Conservation (phyloP, 2,888 invertebrate genomes). For the Drosophila quasianomalipes region DNA sequence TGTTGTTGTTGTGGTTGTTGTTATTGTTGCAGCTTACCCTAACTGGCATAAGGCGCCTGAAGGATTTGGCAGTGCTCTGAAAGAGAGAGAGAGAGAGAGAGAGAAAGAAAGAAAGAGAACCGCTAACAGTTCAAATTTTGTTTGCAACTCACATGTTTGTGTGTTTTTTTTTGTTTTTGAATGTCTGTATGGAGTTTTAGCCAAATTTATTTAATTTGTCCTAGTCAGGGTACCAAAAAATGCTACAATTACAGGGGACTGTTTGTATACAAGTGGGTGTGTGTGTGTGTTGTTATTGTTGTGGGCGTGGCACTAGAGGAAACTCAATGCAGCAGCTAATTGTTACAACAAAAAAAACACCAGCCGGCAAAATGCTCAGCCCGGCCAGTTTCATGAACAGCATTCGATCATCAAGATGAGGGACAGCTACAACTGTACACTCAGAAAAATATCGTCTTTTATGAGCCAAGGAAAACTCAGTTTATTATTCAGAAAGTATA, state of each 20-base stretch:
- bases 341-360: slow-evolving; percentile 9
- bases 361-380: slow-evolving; percentile 1
- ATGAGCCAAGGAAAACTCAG: background rate
- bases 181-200: slow-evolving; percentile 48
- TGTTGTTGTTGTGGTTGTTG: slow-evolving; percentile 48
- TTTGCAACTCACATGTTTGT: slow-evolving; percentile 40
- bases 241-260: slow-evolving; percentile 40
- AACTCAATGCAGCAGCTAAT: slow-evolving; percentile 51
- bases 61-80: slow-evolving; percentile 79
- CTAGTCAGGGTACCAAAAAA: slow-evolving; percentile 48
- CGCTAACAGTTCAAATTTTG: slow-evolving; percentile 71
- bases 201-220: slow-evolving; percentile 52
- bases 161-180: slow-evolving; percentile 6
- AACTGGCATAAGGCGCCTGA: slow-evolving; percentile 84
- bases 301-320: slow-evolving; percentile 32
- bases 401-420: slow-evolving; percentile 26
- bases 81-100: slow-evolving; percentile 78
- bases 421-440: slow-evolving; percentile 5
- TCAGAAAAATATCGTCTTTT: background rate
- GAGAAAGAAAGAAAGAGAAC: slow-evolving; percentile 67
- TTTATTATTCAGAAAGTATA: background rate
- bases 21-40: slow-evolving; percentile 81
- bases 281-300: slow-evolving; percentile 2
- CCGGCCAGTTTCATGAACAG: slow-evolving; percentile 28
- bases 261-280: slow-evolving; percentile 12